Evolutionary conservation across 2,888 invertebrate genomes (phyloP).

Genomic region (Synergus japonicus): DNA sequence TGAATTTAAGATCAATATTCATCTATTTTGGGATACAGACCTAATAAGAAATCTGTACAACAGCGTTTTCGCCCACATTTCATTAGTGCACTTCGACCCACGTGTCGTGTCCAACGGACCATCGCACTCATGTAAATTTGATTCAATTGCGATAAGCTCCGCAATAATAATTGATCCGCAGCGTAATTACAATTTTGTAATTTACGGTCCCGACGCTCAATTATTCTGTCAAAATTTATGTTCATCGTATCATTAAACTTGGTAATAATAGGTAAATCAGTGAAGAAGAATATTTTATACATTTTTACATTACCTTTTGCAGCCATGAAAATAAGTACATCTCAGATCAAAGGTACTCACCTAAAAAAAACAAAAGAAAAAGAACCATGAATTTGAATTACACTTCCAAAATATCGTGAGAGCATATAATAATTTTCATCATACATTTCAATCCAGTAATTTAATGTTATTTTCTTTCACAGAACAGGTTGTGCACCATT

Average conservation of each 20-base stretch:
- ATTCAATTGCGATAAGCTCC: conserved; percentile 44
- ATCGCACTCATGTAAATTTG: conserved; percentile 42
- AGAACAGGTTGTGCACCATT: conserved; percentile 49
- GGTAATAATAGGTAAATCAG: too few species aligned
- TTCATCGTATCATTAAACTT: background rate
- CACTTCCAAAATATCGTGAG: background rate
- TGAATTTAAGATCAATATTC: too few species aligned
- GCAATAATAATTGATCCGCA: conserved; percentile 31
- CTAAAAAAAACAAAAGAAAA: conserved; percentile 62
- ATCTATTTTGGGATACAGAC: too few species aligned
- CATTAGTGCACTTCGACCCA: conserved; percentile 46
- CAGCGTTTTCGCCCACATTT: background rate
- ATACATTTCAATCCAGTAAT: background rate
- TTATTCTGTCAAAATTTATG: background rate
- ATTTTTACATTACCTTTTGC: conserved; percentile 36
- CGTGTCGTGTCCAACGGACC: conserved; percentile 52
- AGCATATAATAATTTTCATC: background rate
- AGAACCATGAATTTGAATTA: conserved; percentile 3
- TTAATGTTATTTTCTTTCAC: conserved; percentile 3
- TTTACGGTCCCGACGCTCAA: background rate
- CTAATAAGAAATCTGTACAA: too few species aligned
- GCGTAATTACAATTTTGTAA: conserved; percentile 24
- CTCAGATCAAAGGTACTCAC: conserved; percentile 60
- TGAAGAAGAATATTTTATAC: too few species aligned
- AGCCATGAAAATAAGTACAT: background rate